Conservation (phyloP, 2,113 vertebrate species). For the Brachyistius frenatus region DNA sequence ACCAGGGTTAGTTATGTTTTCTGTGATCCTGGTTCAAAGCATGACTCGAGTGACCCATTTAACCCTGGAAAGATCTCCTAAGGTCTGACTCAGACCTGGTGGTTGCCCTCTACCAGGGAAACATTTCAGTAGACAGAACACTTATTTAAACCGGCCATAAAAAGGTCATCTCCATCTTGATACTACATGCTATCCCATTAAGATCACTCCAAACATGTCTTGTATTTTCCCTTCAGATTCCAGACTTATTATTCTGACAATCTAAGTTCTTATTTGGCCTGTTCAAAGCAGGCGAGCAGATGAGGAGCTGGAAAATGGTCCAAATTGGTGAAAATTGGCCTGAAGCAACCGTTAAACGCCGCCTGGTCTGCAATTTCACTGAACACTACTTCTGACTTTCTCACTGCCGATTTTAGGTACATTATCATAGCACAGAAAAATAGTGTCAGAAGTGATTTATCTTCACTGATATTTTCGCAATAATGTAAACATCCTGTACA, state of each 20-base stretch:
- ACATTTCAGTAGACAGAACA: no score
- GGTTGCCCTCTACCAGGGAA: no score
- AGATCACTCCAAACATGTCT: no score
- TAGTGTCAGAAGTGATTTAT: not conserved
- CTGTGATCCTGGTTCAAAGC: not conserved
- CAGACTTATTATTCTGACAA: not conserved
- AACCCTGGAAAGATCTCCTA: not conserved
- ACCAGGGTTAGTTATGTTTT: not conserved
- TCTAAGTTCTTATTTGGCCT: not conserved
- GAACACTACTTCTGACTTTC: not conserved
- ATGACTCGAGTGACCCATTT: no score
- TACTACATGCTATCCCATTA: no score
- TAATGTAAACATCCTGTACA: not conserved
- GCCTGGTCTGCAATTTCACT: not conserved
- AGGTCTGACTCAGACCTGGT: no score
- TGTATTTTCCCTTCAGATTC: no score
- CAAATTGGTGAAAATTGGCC: conserved; percentile 3
- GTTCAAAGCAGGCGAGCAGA: not conserved
- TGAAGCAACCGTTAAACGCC: not conserved
- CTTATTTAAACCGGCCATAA: no score
- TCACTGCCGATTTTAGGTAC: not conserved
- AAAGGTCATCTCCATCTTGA: no score
- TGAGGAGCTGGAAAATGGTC: not conserved
- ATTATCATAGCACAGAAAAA: not conserved
- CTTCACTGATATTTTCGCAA: not conserved